Evolutionary conservation across 2,888 invertebrate genomes (phyloP), one percentile per base, ranked within the genome.

Genomic region (Mesorhabditis spiculigera): DNA sequence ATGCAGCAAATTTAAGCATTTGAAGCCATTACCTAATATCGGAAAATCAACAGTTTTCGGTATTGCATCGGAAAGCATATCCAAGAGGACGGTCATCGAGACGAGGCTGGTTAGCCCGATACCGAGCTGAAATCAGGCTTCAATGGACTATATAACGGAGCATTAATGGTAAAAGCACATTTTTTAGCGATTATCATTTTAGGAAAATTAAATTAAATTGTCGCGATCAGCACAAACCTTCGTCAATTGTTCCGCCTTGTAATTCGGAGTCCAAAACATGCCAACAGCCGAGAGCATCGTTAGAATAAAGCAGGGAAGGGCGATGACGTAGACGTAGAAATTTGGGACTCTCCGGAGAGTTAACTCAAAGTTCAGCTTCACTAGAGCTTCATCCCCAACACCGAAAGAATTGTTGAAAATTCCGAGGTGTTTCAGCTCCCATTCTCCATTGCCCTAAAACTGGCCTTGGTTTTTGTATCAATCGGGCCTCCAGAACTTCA

Each of bases 291-390:
- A 50, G 58, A 50, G 58, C 8, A 50, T 10, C n/a, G 58, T 50
- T 50, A 50, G 58, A 50, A 50, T 50, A n/a, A 50, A 50, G n/a
- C 58, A 50, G 8, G 58, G 58, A 50, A 50, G 58, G n/a, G 58
- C 58, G 58, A 50, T 50, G 58, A 50, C 58, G 58, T 50, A 50
- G 58, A 50, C 58, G n/a, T 50, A 50, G 58, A 50, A 50, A 3
- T 50, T 50, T 10, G 58, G 58, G 58, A 50, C 58, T 50, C 58
- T 10, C n/a, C n/a, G 8, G n/a, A 50, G 10, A 1, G 8, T 10
- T 2, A 50, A 2, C 10, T 13, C n/a, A 50, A 50, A 50, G n/a
- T 50, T 13, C 10, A 50, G n/a, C 58, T 50, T 10, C 8, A 50
- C 10, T 2, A 13, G 8, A 2, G 8, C 8, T 28, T 28, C 28